A percentile compares a stretch with the other conserved stretches of the same genome.
These are phyloP conservation scores for Hassar affinis DNA, from an alignment of 2,113 vertebrate genomes.

Conservation along the genomic window DNA sequence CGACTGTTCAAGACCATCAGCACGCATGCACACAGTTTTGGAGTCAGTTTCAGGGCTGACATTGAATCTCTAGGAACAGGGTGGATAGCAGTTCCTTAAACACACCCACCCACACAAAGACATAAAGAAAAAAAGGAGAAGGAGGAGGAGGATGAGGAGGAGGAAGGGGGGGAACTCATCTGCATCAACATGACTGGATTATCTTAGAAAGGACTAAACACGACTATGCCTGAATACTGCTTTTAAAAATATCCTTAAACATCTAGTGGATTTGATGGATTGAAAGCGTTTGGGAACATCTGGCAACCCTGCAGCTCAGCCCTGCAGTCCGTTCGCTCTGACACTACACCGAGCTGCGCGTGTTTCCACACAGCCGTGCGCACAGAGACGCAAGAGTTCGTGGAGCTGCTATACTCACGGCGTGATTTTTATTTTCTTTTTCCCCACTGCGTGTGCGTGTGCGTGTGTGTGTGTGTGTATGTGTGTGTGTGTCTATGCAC, in stretches of 20 bases:
- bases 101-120: background rate
- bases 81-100: too few relatives aligned
- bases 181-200: background rate
- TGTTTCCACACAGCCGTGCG: conserved; percentile 13
- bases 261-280: too few relatives aligned
- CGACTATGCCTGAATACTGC: background rate
- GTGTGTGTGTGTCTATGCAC: background rate
- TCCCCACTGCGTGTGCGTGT: too few relatives aligned
- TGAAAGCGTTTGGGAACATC: background rate
- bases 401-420: background rate
- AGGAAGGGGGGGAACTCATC: too few relatives aligned
- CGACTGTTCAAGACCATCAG: background rate
- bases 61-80: background rate
- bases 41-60: background rate
- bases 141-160: too few relatives aligned
- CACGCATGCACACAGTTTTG: background rate
- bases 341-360: conserved; percentile 60
- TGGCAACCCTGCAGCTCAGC: conserved; percentile 54
- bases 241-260: background rate
- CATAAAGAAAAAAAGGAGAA: too few relatives aligned
- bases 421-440: background rate
- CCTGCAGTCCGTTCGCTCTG: conserved; percentile 63
- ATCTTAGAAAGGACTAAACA: background rate
- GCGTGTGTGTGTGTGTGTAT: too few relatives aligned
- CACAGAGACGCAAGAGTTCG: conserved; percentile 10